Base-by-base conservation (phyloP, 2,113 vertebrate genomes). In the Thunnus maccoyii region DNA sequence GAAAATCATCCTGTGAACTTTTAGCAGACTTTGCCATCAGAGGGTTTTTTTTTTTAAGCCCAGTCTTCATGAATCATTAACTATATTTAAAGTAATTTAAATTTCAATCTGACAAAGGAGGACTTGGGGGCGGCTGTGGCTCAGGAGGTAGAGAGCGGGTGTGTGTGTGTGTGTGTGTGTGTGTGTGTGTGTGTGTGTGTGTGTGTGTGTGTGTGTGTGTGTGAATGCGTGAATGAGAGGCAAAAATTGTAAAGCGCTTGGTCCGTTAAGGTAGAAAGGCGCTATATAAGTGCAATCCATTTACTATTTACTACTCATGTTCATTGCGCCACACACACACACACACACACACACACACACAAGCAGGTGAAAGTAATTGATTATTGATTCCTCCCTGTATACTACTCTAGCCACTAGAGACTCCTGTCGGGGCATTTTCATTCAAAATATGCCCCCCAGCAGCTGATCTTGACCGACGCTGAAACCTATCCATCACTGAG, bases 321-420 rank as follows among this genome's bases (percentile, higher is more conserved):
- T 41, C 72, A 50, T 17, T 41, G 17, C 22, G 50, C 17, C 63
- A 41, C 76, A 74, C 41, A 20, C 22, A 17, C 22, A 17, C 18
- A 44, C 3, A 64, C 67, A 54, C 27, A 48, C 41, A 20, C 22
- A 17, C 18, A 32, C 3, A 60, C 67, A 54, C 27, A 48, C 62
- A 65, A 22, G 54, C 30, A 58, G 10, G 3, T 46, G 52, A 57
- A 72, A 64, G n/a, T 73, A 80, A 90, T 81, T 57, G 78, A 86
- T 78, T 88, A 91, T 92, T 76, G 78, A 89, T 89, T 78, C 13
- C 46, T 61, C 64, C 52, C 12, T 44, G 46, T 60, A 2, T 70
- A 4, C 47, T 79, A 6, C 13, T 55, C 41, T 17, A n/a, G 11
- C 14, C 48, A 20, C 17, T 54, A 66, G 27, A 74, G 30, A 72